These are phyloP conservation scores for Dolichoris vasculosae DNA, from an alignment of 1,140 invertebrate genomes.

Conservation along the genomic window DNA sequence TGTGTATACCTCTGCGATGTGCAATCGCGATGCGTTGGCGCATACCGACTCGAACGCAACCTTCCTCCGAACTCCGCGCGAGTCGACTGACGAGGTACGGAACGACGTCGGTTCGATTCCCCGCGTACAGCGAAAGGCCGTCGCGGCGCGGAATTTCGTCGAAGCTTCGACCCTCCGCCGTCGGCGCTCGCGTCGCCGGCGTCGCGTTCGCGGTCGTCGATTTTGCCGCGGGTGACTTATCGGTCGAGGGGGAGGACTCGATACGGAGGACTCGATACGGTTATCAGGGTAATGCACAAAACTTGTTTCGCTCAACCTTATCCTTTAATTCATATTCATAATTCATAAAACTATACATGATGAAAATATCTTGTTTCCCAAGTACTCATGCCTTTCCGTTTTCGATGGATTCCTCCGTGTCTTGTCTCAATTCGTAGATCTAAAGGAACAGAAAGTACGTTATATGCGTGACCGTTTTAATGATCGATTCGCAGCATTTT, in stretches of 20 bases:
- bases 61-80: not conserved
- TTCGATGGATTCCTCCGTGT: slow-evolving; percentile 50
- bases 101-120: slow-evolving; percentile 18
- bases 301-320: not conserved
- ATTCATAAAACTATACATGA: slow-evolving; percentile 46
- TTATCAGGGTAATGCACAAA: not conserved
- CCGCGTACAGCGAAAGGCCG: not conserved
- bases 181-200: not conserved
- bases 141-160: slow-evolving; percentile 27
- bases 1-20: no score
- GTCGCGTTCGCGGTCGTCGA: no score
- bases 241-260: not conserved
- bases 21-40: not conserved
- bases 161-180: not conserved
- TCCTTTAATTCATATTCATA: slow-evolving; percentile 19
- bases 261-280: not conserved
- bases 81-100: slow-evolving; percentile 18
- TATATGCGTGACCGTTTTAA: no score
- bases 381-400: slow-evolving; percentile 55
- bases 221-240: no score
- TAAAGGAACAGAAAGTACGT: slow-evolving; percentile 51
- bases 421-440: slow-evolving; percentile 71
- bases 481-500: not conserved
- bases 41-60: no score
- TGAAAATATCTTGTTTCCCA: slow-evolving; percentile 37